Base-by-base conservation (phyloP, 1,140 invertebrate genomes). In the Hyles euphorbiae region DNA sequence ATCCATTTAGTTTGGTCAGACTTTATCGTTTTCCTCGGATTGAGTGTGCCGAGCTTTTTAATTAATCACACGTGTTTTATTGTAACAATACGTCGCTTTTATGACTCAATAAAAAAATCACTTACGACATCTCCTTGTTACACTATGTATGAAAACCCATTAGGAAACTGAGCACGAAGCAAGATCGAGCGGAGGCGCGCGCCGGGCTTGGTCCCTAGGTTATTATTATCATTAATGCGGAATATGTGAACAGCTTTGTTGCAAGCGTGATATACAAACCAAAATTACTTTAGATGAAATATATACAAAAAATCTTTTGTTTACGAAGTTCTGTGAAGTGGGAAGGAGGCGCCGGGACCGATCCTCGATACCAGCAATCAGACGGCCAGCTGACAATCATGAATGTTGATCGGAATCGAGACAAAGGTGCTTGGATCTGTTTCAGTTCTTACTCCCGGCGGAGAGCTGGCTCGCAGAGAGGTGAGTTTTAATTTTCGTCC, bases 351-450 rank as follows among this genome's bases (percentile, higher is more conserved):
- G 68, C 76, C 5, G 81, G 75, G 10, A 63, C 70, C 2, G 87
- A 90, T 57, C 78, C 82, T 6, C 71, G 89, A n/a, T 90, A 91
- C 63, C 80, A 81, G 22, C 87, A 90, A 68, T 85, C 87, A 11
- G 94, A 95, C 66, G 95, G 95, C 1, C 93, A 93, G 5, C 90
- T 97, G 9, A 93, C 92, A 11, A 93, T 97, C 34, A 85, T 88
- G 5, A 91, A 92, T 43, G 92, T 97, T 1, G 94, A 95, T 71
- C 89, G 90, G 1, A 89, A 82, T 12, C 65, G 84, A 5, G 87
- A 90, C 64, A 78, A 78, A 60, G 87, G 89, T 4, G 90, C 90
- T 52, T 97, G 96, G 89, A 93, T 92, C 0, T 97, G 96, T 75
- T n/a, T 92, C 92, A 4, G 95, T 95, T 0, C 89, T 90, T 4